Base-by-base conservation (phyloP, 2,113 vertebrate species). In the Alligator mississippiensis region DNA sequence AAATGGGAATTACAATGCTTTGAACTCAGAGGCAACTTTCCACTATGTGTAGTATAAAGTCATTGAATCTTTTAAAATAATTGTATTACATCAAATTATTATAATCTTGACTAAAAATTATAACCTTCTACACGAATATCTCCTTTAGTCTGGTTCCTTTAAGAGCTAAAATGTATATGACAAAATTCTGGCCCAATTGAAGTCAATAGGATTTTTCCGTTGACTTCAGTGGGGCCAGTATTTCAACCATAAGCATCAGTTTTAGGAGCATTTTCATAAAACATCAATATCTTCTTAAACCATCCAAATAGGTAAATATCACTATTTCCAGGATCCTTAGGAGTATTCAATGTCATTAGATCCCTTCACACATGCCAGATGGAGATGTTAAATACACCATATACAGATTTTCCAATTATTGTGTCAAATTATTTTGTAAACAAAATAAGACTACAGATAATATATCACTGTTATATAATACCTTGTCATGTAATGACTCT, bases 401-500 rank as follows among this genome's bases (percentile, higher is more conserved):
- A 84, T 17, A 55, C 0, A 5, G 58, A 78, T 22, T 62, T 47
- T 80, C 11, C 5, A 79, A 89, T 75, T 34, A 80, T 76, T 25
- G 68, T 38, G 58, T 25, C 4, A 83, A 28, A n/a, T 9, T 83
- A 70, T 64, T 87, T 93, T 90, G 90, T 30, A 25, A n/a, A 79
- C 78, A 92, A 85, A 85, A 85, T 22, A 10, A 91, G 63, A 83
- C 19, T 87, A 1, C 1, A 14, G 68, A 79, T 28, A 81, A 77
- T 93, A 89, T 24, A 1, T 10, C 15, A 72, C 9, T 64, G 47
- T 89, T 95, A 85, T 70, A 84, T 77, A 78, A 60, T 98, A 99
- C 99, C 98, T 99, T 99, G 96, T 99, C 99, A 89, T 99, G 99
- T 94, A 99, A 98, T 27, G 99, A 99, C 91, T 99, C 99, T 96